These are phyloP conservation scores for Calyptommatus sinebrachiatus DNA, from an alignment of 2,113 vertebrate genomes.

Conservation along the genomic window DNA sequence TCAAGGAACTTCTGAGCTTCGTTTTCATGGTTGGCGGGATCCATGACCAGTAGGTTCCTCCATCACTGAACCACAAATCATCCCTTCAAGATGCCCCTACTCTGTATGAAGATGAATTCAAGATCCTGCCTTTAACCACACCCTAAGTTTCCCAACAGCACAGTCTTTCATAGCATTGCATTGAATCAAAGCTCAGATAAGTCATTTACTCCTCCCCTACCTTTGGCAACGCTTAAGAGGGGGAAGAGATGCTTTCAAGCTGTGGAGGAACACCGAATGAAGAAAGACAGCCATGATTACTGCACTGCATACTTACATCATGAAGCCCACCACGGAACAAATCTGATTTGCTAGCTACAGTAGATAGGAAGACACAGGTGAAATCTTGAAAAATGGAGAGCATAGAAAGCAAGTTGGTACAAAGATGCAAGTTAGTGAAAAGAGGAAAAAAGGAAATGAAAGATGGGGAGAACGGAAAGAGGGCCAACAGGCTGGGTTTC, in stretches of 20 bases:
- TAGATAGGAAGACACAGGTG: not conserved
- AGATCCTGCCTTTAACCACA: too few species aligned
- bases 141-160: not conserved
- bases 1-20: not conserved
- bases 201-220: not conserved
- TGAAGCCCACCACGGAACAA: too few species aligned
- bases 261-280: too few species aligned
- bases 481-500: not conserved
- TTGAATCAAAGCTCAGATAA: not conserved
- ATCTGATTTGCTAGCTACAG: not conserved
- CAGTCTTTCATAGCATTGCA: not conserved
- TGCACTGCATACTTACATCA: not conserved
- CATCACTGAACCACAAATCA: not conserved
- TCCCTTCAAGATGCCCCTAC: too few species aligned
- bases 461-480: not conserved
- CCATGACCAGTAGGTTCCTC: not conserved
- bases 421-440: not conserved
- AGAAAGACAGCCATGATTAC: rapidly evolving
- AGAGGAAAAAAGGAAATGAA: not conserved
- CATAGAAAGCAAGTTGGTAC: not conserved
- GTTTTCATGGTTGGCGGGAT: not conserved
- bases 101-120: not conserved
- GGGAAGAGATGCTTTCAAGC: not conserved
- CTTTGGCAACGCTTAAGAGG: not conserved
- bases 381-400: not conserved